Evolutionary conservation across 1,140 invertebrate species (phyloP).

Genomic region (Pseudomyrmex pallidus): DNA sequence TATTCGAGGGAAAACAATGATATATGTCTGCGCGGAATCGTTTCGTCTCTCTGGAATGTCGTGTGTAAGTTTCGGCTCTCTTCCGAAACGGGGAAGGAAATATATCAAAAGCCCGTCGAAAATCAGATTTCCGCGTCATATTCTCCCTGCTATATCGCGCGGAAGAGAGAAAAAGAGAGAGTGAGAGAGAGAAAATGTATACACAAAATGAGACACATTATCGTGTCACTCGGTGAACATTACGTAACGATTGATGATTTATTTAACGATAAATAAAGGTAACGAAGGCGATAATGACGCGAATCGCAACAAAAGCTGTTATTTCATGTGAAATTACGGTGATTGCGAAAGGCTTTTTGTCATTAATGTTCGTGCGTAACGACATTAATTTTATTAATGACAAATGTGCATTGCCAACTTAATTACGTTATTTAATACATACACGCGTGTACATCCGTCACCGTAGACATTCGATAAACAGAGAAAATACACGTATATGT

Average conservation of each 20-base stretch:
- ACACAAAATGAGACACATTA: background rate
- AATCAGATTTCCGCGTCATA: background rate
- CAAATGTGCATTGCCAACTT: slow-evolving; percentile 8
- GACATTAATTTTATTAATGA: slow-evolving; percentile 29
- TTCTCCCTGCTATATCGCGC: background rate
- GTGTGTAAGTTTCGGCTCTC: background rate
- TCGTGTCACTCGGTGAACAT: background rate
- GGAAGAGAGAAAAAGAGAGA: background rate
- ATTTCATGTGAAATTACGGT: slow-evolving; percentile 33
- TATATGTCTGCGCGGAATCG: background rate
- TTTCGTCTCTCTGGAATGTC: background rate
- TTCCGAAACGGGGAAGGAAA: background rate
- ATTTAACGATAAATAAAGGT: slow-evolving; percentile 37
- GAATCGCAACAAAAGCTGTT: slow-evolving; percentile 33
- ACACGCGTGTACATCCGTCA: slow-evolving; percentile 1
- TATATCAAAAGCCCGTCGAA: slow-evolving; percentile 1
- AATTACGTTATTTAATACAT: slow-evolving; percentile 23
- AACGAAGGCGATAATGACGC: slow-evolving; percentile 30
- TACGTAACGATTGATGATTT: background rate
- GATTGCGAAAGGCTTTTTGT: slow-evolving; percentile 8
- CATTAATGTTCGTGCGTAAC: slow-evolving; percentile 4
- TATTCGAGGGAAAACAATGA: slow-evolving; percentile 3
- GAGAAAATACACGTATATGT: slow-evolving; percentile 14
- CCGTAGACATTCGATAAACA: background rate
- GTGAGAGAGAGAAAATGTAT: background rate